A percentile compares a stretch with the other conserved stretches of the same genome.
Evolutionary conservation across 2,113 vertebrate species (phyloP).

Genomic region (Notothenia rossii): DNA sequence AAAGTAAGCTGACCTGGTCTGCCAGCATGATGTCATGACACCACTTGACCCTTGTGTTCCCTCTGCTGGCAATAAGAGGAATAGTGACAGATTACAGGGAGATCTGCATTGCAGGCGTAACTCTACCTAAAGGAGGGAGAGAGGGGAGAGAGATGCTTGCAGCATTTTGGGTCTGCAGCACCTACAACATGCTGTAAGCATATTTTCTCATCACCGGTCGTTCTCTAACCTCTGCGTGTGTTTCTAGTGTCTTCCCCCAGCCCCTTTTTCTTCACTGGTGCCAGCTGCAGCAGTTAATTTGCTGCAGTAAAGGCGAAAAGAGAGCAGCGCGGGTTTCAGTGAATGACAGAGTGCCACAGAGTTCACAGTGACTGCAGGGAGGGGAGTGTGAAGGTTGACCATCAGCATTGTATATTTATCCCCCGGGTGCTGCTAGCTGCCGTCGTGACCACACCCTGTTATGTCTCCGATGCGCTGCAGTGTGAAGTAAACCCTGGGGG

Average conservation of each 20-base stretch:
- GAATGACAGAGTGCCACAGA: constrained; percentile 41
- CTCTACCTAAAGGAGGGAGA: constrained; percentile 56
- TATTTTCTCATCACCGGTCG: constrained; percentile 46
- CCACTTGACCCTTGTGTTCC: constrained; percentile 55
- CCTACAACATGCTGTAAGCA: constrained; percentile 59
- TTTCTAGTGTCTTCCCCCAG: constrained; percentile 30
- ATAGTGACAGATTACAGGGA: constrained; percentile 55
- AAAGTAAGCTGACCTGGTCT: constrained; percentile 14
- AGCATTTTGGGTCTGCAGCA: constrained; percentile 64
- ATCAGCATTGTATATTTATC: constrained; percentile 29
- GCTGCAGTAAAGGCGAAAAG: constrained; percentile 49
- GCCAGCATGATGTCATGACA: constrained; percentile 44
- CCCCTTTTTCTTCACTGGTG: constrained; percentile 19
- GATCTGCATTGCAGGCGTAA: constrained; percentile 83
- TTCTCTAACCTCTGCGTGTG: constrained; percentile 30
- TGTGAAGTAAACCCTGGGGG: constrained; percentile 43
- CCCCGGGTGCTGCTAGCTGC: constrained; percentile 32
- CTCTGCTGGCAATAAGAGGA: constrained; percentile 65
- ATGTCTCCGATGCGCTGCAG: constrained; percentile 28
- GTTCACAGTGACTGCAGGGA: constrained; percentile 44
- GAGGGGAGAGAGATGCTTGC: constrained; percentile 41
- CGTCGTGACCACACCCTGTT: constrained; percentile 24
- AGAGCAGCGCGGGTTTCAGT: constrained; percentile 12
- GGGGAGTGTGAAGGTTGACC: constrained; percentile 8
- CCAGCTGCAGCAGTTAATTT: constrained; percentile 43